Conservation (phyloP, 1,140 invertebrate species). For the Ceratoteleas bidentatus region DNA sequence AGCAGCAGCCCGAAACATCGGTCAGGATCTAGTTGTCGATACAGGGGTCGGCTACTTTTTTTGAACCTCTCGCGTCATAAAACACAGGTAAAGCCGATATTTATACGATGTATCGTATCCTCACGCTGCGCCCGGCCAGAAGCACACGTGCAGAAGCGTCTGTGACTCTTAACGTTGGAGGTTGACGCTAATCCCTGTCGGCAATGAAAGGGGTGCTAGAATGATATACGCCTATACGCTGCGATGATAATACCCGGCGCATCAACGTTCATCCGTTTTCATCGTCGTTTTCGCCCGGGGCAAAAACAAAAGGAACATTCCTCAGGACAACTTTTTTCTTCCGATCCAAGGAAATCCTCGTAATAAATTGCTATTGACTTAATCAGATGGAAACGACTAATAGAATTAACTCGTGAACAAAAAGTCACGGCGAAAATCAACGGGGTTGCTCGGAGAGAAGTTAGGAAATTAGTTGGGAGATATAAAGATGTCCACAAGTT, state of each 20-base stretch:
- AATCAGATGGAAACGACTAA: no score
- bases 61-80: conserved; percentile 74
- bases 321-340: conserved; percentile 47
- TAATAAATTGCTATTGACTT: conserved; percentile 49
- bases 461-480: no score
- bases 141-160: conserved; percentile 51
- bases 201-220: conserved; percentile 75
- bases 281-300: conserved; percentile 53
- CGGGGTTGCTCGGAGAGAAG: no score
- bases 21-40: conserved; percentile 80
- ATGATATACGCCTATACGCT: conserved; percentile 78
- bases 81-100: conserved; percentile 80
- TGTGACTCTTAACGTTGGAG: conserved; percentile 75
- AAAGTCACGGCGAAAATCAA: no score
- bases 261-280: conserved; percentile 60
- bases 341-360: conserved; percentile 22
- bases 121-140: conserved; percentile 35
- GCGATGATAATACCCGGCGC: conserved; percentile 78
- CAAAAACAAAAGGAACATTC: conserved; percentile 62
- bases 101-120: conserved; percentile 73
- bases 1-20: conserved; percentile 77
- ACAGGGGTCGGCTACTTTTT: conserved; percentile 63
- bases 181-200: conserved; percentile 79
- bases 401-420: no score
- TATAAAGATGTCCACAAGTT: no score